Evolutionary conservation across 2,113 vertebrate species (phyloP).

Genomic region (Forbesichthys papilliferus): DNA sequence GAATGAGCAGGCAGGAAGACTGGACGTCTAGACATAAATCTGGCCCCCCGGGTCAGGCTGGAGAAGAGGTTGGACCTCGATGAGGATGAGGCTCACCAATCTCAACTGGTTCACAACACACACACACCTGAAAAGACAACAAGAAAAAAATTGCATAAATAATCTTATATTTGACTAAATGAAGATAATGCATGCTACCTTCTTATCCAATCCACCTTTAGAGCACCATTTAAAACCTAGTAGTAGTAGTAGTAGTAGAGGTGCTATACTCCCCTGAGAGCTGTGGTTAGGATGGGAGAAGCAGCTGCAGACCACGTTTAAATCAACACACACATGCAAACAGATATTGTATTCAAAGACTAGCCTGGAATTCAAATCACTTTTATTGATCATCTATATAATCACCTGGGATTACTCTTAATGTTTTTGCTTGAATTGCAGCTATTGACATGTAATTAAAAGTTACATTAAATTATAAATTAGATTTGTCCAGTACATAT

Average conservation of each 20-base stretch:
- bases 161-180: neutral
- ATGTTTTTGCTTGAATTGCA: too few species aligned
- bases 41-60: too few species aligned
- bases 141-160: constrained; percentile 2
- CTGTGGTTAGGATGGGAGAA: constrained; percentile 61
- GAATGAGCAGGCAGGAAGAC: too few species aligned
- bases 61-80: too few species aligned
- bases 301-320: constrained; percentile 47
- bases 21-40: too few species aligned
- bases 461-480: too few species aligned
- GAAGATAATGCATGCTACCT: neutral
- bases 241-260: too few species aligned
- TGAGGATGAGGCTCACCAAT: constrained; percentile 8
- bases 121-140: constrained; percentile 46
- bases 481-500: neutral
- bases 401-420: too few species aligned
- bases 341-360: neutral
- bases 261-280: too few species aligned
- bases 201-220: constrained; percentile 40
- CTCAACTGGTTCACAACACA: constrained; percentile 34
- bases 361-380: neutral
- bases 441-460: too few species aligned
- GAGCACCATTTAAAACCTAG: constrained; percentile 52
- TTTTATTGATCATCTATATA: too few species aligned
- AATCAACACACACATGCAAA: constrained; percentile 37